Base-by-base conservation (phyloP, 2,797 vertebrate species). In the Cichlasoma orientale region DNA sequence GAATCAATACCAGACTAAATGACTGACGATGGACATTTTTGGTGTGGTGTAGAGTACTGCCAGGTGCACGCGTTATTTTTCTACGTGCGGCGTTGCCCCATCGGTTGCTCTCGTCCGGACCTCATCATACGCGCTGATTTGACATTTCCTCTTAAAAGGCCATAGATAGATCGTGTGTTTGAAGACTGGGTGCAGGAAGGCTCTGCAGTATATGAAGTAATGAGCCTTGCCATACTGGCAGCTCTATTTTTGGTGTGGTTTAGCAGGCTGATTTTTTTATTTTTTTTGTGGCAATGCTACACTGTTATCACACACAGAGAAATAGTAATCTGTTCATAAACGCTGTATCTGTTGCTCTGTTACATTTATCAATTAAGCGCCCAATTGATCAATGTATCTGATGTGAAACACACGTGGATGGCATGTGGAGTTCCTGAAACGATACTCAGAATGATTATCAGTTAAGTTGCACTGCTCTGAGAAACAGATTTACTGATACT, bases 91-190 rank as follows among this genome's bases (percentile, higher is more conserved):
- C 70, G 71, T 83, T 78, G 82, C 76, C 61, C 74, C 81, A 89
- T 89, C 75, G 85, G 61, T 77, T 79, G 83, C 76, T 83, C 78
- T 78, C 25, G 11, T 73, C 74, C 70, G 79, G 87, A 92, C 92
- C 85, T 90, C 85, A 80, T 91, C 84, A 75, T n/a, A 16, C 13
- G 52, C 56, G 61, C 74, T 90, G 84, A 92, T 92, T 77, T 94
- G 93, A 93, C 92, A 94, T 94, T 95, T 94, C 89, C 90, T 82
- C 71, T 77, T 89, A 77, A 94, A 93, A 95, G 92, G 94, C 89
- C 91, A 94, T 75, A 89, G 86, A 90, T 86, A 82, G 91, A 93
- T 92, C 88, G 88, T 89, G 82, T 83, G 80, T 90, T 84, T 88
- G 74, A 80, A 74, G 78, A 79, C 75, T 54, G 79, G 74, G n/a